Evolutionary conservation across 1,140 invertebrate species (phyloP).

Genomic region (Adelges cooleyi): DNA sequence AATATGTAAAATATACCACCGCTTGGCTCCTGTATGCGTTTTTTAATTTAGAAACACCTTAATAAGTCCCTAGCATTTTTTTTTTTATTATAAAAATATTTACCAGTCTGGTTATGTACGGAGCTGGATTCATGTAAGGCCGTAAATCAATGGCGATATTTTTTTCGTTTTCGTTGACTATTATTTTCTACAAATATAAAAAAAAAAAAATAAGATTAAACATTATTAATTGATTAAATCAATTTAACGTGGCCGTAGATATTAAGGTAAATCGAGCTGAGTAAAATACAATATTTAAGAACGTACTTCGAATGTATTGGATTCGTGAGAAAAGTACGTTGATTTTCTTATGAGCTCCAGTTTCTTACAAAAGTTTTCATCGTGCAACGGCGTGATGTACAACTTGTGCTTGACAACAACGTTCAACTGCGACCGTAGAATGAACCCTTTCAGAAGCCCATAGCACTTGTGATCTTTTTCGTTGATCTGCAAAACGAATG

Average conservation of each 20-base stretch:
- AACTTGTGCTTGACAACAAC: constrained; percentile 2
- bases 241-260: neutral
- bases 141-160: constrained; percentile 65
- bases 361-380: constrained; percentile 46
- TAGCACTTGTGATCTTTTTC: constrained; percentile 14
- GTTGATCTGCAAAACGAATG: neutral
- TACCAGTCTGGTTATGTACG: constrained; percentile 68
- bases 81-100: too few relatives aligned
- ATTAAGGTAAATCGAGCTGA: too few relatives aligned
- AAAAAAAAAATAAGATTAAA: neutral
- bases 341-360: constrained; percentile 69
- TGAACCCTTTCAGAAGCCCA: constrained; percentile 70
- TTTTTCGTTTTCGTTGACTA: constrained; percentile 61
- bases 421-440: constrained; percentile 74
- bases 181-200: constrained; percentile 38
- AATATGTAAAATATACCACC: too few relatives aligned
- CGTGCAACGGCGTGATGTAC: constrained; percentile 43
- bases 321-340: constrained; percentile 77
- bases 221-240: neutral
- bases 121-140: constrained; percentile 87
- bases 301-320: neutral
- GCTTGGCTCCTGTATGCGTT: too few relatives aligned
- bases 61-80: too few relatives aligned
- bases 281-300: too few relatives aligned
- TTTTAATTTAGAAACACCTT: too few relatives aligned